These are phyloP conservation scores for Pseudorhiza aurosa DNA, from an alignment of 30 jellyfish, hydroid and myxozoan genomes.

Conservation along the genomic window DNA sequence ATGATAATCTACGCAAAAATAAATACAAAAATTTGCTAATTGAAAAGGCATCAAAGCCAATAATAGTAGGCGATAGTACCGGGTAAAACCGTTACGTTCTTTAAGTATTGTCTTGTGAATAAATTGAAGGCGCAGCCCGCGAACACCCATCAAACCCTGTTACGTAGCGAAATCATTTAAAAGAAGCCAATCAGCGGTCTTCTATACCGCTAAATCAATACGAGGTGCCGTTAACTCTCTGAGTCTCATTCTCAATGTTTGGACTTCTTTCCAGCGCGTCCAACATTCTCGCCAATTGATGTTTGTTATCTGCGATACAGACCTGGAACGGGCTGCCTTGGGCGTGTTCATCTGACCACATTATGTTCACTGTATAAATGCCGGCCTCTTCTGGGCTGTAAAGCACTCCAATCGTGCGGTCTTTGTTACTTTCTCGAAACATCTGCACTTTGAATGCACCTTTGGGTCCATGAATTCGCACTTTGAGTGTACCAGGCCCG, in stretches of 20 bases:
- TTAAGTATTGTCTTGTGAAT: too few species aligned
- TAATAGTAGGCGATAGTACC: too few species aligned
- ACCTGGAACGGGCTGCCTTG: constrained; percentile 92
- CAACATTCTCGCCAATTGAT: constrained; percentile 62
- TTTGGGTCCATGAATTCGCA: constrained; percentile 99
- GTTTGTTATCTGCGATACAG: constrained; percentile 76
- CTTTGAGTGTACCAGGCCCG: constrained; percentile 97
- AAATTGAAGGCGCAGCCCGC: too few species aligned
- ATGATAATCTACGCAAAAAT: too few species aligned
- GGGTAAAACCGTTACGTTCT: too few species aligned
- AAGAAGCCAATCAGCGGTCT: too few species aligned
- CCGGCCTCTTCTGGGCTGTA: constrained; percentile 95
- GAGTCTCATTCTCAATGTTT: neutral
- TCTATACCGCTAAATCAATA: too few species aligned
- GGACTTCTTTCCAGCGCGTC: constrained; percentile 11
- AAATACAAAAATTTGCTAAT: too few species aligned
- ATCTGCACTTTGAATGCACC: constrained; percentile 97
- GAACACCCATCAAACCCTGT: too few species aligned
- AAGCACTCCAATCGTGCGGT: constrained; percentile 82
- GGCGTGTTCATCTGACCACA: constrained; percentile 96
- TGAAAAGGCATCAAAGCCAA: too few species aligned
- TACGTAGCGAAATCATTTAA: too few species aligned
- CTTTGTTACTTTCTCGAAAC: constrained; percentile 79
- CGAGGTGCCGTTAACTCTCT: constrained; percentile 17
- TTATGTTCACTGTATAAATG: constrained; percentile 79